Base-by-base conservation (phyloP, 2,888 invertebrate genomes). In the Imbricaverruca yamaguchii region DNA sequence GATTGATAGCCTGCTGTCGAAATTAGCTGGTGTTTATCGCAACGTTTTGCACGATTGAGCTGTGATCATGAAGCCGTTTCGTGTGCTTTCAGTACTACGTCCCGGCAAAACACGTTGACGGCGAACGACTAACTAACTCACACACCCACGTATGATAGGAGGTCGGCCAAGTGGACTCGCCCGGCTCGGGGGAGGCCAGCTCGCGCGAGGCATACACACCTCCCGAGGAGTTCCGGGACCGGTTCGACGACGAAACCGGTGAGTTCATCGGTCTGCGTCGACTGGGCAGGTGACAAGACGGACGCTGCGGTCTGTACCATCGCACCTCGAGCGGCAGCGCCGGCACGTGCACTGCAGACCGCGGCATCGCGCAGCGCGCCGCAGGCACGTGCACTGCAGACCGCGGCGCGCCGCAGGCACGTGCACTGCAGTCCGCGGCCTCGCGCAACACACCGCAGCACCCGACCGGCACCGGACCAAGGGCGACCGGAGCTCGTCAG, bases 101-200 rank as follows among this genome's bases (percentile, higher is more conserved):
- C 25, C 69, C 69, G 18, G 69, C 69, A 21, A 69, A 69, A 18
- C 69, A 53, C 13, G 18, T 39, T n/a, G 69, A 69, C 69, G 69
- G 69, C 13, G 69, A 69, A 15, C 69, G 69, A 11, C 39, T 69
- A 0, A 69, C 69, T 69, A 69, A 69, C 69, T 69, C 69, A 69
- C 53, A 69, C 69, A 69, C 69, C 53, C 69, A 69, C 69, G 69
- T 69, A 69, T 69, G 69, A 69, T 69, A 69, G 69, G 69, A 69
- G 18, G 69, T n/a, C 39, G 69, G 15, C 25, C 39, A 39, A 53
- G 39, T 69, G 69, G 69, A 69, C 69, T 53, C 39, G 53, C 25
- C 69, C 69, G 53, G 18, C 39, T 69, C 69, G 15, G 69, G 69
- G 15, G 69, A 69, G 39, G 18, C 15, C 39, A 53, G 69, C 69